Conservation (phyloP, 2,113 vertebrate genomes). For the Sterrhoptilus dennistouni region DNA sequence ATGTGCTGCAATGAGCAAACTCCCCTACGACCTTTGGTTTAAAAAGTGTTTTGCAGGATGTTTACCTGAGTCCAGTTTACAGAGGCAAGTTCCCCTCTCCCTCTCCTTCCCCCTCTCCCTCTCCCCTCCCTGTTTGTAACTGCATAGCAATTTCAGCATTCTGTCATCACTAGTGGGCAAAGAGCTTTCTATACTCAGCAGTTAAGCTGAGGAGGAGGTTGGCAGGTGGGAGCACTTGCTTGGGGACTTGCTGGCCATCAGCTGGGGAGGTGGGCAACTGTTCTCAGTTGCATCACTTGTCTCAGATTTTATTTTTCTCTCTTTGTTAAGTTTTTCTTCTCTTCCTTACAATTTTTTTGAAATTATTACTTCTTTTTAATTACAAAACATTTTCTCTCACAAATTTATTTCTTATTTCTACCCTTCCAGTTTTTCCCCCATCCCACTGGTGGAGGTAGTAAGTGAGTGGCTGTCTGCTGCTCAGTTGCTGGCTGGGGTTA, state of each 20-base stretch:
- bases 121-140: background rate
- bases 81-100: conserved; percentile 78
- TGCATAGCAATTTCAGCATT: background rate
- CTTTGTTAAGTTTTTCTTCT: background rate
- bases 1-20: conserved; percentile 75
- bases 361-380: background rate
- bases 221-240: background rate
- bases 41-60: conserved; percentile 92
- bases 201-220: background rate
- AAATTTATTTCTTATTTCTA: background rate
- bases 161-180: background rate
- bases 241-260: background rate
- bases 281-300: background rate
- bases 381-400: background rate
- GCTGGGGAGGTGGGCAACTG: fast-evolving
- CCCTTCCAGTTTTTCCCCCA: background rate
- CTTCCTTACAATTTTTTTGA: background rate
- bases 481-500: background rate
- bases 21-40: conserved; percentile 93
- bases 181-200: background rate
- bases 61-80: conserved; percentile 92
- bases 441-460: background rate
- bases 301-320: background rate
- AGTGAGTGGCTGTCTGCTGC: background rate
- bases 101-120: too few species aligned